These are phyloP conservation scores for Portevinia maculata DNA, from an alignment of 2,888 invertebrate genomes.

Conservation along the genomic window DNA sequence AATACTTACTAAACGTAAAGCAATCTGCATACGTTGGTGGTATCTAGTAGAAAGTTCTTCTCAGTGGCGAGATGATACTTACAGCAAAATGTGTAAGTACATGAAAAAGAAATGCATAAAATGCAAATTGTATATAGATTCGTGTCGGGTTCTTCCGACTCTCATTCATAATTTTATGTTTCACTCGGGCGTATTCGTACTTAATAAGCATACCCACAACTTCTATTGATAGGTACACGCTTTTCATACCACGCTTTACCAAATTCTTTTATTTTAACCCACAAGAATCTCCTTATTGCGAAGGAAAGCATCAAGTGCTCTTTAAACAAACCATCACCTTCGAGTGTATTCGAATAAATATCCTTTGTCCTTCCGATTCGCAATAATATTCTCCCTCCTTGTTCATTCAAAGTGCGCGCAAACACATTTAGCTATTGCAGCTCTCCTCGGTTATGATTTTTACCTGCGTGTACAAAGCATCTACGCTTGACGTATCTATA, in stretches of 20 bases:
- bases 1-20: background rate
- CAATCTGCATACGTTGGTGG: background rate
- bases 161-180: constrained; percentile 29
- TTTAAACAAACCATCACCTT: constrained; percentile 59
- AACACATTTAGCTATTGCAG: background rate
- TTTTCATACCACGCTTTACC: constrained; percentile 29
- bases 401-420: constrained; percentile 5
- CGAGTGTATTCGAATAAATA: constrained; percentile 71
- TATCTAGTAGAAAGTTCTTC: background rate
- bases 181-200: constrained; percentile 20
- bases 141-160: constrained; percentile 5
- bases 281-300: background rate
- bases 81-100: constrained; percentile 33
- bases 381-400: constrained; percentile 63
- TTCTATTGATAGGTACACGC: constrained; percentile 51
- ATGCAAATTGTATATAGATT: constrained; percentile 54
- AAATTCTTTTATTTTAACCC: constrained; percentile 21
- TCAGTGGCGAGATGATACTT: constrained; percentile 26
- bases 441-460: constrained; percentile 25
- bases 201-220: constrained; percentile 46
- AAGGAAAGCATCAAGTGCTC: constrained; percentile 57
- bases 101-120: constrained; percentile 62
- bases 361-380: constrained; percentile 70
- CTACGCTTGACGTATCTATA: constrained; percentile 43
- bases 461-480: constrained; percentile 51